Evolutionary conservation across 2,113 vertebrate species (phyloP).

Genomic region (Mustela lutreola): DNA sequence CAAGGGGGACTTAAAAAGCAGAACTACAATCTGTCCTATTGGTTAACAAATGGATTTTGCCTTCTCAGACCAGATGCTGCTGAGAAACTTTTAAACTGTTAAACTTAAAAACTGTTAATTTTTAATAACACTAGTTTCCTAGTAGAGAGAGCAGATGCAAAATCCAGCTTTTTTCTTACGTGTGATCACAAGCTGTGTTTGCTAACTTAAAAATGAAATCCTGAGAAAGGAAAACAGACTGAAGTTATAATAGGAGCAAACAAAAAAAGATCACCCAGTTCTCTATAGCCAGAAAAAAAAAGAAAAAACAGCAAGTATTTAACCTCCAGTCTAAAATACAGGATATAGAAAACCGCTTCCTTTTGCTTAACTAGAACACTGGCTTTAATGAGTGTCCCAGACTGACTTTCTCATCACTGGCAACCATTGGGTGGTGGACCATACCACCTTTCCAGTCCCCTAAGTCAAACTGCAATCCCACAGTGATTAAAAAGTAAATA

Average conservation of each 20-base stretch:
- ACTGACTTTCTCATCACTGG: background rate
- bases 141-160: background rate
- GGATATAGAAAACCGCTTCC: background rate
- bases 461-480: background rate
- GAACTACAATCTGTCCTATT: background rate
- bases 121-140: slow-evolving; percentile 42
- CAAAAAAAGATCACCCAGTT: background rate
- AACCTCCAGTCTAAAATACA: background rate
- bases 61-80: background rate
- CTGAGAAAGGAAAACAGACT: slow-evolving; percentile 3
- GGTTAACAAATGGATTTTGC: slow-evolving; percentile 37
- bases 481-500: background rate
- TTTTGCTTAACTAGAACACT: background rate
- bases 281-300: background rate
- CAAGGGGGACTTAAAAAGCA: background rate
- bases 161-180: background rate
- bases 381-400: background rate
- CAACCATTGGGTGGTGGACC: background rate
- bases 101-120: background rate
- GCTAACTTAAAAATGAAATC: slow-evolving; percentile 50
- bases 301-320: background rate
- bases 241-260: slow-evolving; percentile 11
- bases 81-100: slow-evolving; percentile 38
- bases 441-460: background rate
- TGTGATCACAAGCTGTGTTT: background rate